Evolutionary conservation across 1,140 invertebrate genomes (phyloP), one percentile per base, ranked within the genome.

Genomic region (Octopus bimaculoides): DNA sequence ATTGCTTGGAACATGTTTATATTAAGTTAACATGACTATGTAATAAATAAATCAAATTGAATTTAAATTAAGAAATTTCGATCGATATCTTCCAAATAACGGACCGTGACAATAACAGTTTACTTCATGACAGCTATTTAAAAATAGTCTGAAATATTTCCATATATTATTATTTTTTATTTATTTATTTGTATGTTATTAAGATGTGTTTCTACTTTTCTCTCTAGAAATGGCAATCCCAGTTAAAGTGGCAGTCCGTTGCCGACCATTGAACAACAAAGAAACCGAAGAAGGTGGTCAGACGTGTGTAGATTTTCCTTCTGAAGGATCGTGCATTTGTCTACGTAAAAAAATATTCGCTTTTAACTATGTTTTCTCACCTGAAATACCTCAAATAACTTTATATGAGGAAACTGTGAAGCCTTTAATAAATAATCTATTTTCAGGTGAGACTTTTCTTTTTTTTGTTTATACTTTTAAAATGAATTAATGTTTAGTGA

Each of bases 291-390:
- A 90, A 75, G 89, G 89, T 10, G 90, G 89, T 84, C 86, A 89
- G 77, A 77, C 79, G 9, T 90, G 90, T 83, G 80, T 90, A 5
- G 82, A 83, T 26, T 87, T 87, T 73, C 84, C 86, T 9, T 77
- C 84, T 55, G 81, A 84, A 79, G 88, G 90, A 75, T 96, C 96
- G 26, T 85, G 98, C 87, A 94, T 99, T 41, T 91, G 96, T 0
- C 92, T 99, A 5, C 97, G 97, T 76, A 93, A 94, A 10, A 93
- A 94, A 83, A 91, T 93, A 0, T 98, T 96, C 84, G 97, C 95
- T 0, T 98, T 93, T 86, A 97, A 98, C 88, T 93, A 94, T 91
- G 95, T 96, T 0, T 97, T 96, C 87, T 91, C 93, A 77, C 91
- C 92, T 41, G 89, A 92, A 41, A 91, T 93, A 20, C 90, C 89